Evolutionary conservation across 2,888 invertebrate species (phyloP).

Genomic region (Marasmarcha lunaedactyla): DNA sequence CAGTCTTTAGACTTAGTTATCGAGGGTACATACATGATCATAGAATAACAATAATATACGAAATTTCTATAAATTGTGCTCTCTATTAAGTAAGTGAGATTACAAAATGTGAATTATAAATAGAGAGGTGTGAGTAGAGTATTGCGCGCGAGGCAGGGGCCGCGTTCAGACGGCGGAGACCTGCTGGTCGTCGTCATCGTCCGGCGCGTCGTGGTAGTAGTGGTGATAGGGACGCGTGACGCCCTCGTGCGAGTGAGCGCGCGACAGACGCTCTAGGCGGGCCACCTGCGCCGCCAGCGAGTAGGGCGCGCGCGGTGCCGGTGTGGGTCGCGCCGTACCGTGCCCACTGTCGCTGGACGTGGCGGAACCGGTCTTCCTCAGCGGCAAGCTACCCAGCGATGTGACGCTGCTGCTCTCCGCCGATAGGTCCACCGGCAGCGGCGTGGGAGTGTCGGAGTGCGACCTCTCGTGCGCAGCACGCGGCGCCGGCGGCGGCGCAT

Average conservation of each 20-base stretch:
- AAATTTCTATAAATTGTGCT: constrained; percentile 59
- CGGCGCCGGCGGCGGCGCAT: constrained; percentile 62
- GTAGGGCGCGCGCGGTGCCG: constrained; percentile 77
- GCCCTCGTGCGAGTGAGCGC: constrained; percentile 89
- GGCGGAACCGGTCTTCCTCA: constrained; percentile 90
- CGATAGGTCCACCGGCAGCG: constrained; percentile 88
- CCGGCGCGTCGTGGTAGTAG: constrained; percentile 70
- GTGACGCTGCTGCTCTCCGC: constrained; percentile 96
- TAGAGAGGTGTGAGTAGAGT: background rate
- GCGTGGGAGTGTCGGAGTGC: constrained; percentile 89
- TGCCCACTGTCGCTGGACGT: constrained; percentile 94
- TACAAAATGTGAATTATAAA: constrained; percentile 54
- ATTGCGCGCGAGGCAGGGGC: background rate
- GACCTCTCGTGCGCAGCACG: constrained; percentile 87
- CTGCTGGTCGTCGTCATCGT: constrained; percentile 66
- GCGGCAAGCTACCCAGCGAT: constrained; percentile 89
- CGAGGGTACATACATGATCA: constrained; percentile 55
- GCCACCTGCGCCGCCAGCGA: constrained; percentile 90
- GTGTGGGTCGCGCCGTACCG: constrained; percentile 82
- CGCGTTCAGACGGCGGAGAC: constrained; percentile 60
- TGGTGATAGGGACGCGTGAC: constrained; percentile 82
- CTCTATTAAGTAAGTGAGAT: constrained; percentile 64
- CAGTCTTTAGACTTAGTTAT: constrained; percentile 68
- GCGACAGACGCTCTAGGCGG: constrained; percentile 81
- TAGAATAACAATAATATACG: constrained; percentile 40